Conservation (phyloP, 2,888 invertebrate genomes). For the Caenorhabditis sinica region DNA sequence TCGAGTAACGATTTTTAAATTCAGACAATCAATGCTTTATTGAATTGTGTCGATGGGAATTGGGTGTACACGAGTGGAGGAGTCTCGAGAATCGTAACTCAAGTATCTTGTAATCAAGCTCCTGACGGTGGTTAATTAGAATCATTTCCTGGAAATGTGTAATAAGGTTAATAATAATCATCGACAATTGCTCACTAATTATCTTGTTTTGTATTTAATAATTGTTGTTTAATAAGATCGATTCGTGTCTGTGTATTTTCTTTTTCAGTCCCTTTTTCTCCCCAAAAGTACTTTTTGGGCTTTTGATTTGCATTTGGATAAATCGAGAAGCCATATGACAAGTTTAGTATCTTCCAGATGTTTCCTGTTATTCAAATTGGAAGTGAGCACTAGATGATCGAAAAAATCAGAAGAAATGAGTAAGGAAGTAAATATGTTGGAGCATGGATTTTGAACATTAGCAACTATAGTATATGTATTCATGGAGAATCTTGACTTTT, state of each 20-base stretch:
- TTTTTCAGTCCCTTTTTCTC: slow-evolving; percentile 16
- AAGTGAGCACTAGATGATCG: slow-evolving; percentile 28
- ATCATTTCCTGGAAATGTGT: not conserved
- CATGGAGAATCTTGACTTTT: slow-evolving; percentile 5
- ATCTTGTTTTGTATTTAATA: slow-evolving; percentile 37
- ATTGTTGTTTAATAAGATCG: slow-evolving; percentile 52
- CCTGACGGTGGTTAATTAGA: slow-evolving; percentile 45
- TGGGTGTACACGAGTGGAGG: slow-evolving; percentile 64
- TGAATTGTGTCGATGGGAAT: slow-evolving; percentile 60
- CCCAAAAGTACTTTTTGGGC: not conserved
- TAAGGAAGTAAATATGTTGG: slow-evolving; percentile 26
- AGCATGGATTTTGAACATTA: not conserved
- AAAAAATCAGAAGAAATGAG: slow-evolving; percentile 34
- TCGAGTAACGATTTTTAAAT: not conserved
- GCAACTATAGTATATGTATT: slow-evolving; percentile 16
- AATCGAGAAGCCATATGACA: slow-evolving; percentile 22
- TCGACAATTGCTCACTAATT: slow-evolving; percentile 32
- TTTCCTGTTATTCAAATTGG: slow-evolving; percentile 26
- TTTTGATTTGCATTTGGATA: slow-evolving; percentile 7
- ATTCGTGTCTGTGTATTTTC: slow-evolving; percentile 6
- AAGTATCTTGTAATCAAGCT: slow-evolving; percentile 63
- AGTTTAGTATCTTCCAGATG: slow-evolving; percentile 15
- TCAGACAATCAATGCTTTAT: slow-evolving; percentile 54
- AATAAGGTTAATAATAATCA: slow-evolving; percentile 9
- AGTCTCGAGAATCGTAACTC: slow-evolving; percentile 49